phyloP scores from a whole-genome alignment of 2,113 vertebrate species.

The Phaethon lepturus region DNA sequence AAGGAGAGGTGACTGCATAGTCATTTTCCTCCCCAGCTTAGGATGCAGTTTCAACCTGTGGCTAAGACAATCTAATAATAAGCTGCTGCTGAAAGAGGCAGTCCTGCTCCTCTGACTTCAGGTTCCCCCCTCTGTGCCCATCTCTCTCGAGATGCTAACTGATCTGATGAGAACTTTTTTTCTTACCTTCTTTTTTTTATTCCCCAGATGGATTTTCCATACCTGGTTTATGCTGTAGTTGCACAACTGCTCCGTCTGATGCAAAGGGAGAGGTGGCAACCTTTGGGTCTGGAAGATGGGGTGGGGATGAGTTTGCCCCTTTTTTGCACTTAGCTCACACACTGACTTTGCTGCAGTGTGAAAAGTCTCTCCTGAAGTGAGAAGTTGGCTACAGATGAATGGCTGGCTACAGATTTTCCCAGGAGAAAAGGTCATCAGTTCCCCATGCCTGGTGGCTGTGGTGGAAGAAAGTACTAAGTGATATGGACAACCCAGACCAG shows the following conservation, averaged over 20 bases:
- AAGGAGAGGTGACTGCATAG: background rate
- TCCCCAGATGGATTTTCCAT: background rate
- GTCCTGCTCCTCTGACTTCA: background rate
- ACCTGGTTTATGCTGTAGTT: background rate
- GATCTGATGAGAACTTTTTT: background rate
- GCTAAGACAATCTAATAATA: background rate
- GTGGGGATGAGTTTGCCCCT: rapidly evolving
- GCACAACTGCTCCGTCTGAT: background rate
- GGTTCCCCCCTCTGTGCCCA: background rate
- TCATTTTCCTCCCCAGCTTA: background rate
- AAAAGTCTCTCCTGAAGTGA: background rate
- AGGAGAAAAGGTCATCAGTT: background rate
- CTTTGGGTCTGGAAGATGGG: background rate
- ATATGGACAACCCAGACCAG: rapidly evolving
- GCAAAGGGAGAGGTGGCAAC: background rate
- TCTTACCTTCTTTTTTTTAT: background rate
- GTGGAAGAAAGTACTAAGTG: background rate
- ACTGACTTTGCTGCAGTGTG: background rate
- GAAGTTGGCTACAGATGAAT: background rate
- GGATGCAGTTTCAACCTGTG: background rate
- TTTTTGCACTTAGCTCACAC: background rate
- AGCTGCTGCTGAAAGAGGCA: background rate
- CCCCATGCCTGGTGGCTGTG: background rate
- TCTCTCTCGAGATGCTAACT: background rate
- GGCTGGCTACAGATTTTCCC: background rate